Base-by-base conservation (phyloP, 2,797 vertebrate species). In the Sebastes iracundus region DNA sequence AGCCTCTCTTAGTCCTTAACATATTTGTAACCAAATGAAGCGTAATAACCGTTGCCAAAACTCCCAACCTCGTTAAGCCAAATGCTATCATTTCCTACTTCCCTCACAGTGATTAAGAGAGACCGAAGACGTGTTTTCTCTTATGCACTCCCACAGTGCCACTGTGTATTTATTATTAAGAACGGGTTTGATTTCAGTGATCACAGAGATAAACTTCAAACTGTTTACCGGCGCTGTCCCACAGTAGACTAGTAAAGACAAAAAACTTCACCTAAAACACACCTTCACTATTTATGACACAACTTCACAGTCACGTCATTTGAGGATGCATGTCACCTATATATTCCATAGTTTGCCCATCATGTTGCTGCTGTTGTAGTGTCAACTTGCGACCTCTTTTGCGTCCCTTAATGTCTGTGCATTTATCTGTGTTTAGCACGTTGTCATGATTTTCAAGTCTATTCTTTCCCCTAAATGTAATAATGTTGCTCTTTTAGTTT, bases 1-100 rank as follows among this genome's bases (percentile, higher is more conserved):
- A 84, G 69, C 65, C 70, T 84, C 81, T 81, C 79, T 83, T 55
- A 73, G 20, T 75, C 82, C 75, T 76, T 52, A 80, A 42, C 79
- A 80, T 82, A 86, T 88, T 89, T 90, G 79, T 84, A 77, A 82
- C 63, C 69, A 86, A 91, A 90, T 86, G 80, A 81, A 83, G 75
- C 56, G 13, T 59, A 87, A 83, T 69, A 82, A 85, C 72, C 65
- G 66, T 65, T 70, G 61, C 83, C 72, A 80, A 84, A 62, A 84
- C 64, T 83, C 27, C 49, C 42, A 74, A 55, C 42, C 32, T 72
- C 12, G 25, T 86, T 77, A 59, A 86, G 62, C 75, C 72, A 78
- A 85, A 83, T 75, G 61, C 52, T 61, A 75, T 72, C 30, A 62
- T 81, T 84, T 84, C 35, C 55, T n/a, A 8, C 77, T 85, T 88